Percentiles rank a stretch among this genome's conserved stretches.
Conservation (phyloP, 2,113 vertebrate species). For the Lophius piscatorius region DNA sequence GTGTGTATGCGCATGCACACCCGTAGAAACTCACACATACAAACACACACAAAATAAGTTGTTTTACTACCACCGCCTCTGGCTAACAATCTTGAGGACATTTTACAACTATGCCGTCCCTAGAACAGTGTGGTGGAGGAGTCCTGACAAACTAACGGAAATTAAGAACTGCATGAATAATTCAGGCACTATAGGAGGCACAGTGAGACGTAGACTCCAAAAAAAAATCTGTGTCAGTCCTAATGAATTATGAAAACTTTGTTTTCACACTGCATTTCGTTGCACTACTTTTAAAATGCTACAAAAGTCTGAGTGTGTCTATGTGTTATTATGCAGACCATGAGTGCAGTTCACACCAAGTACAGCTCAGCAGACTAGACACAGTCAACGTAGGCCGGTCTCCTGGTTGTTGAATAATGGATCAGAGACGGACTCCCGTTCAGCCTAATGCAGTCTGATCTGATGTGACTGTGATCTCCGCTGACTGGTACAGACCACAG, state of each 20-base stretch:
- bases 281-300: constrained; percentile 74
- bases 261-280: constrained; percentile 78
- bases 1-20: constrained; percentile 31
- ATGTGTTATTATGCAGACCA: constrained; percentile 71
- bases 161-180: constrained; percentile 76
- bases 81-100: constrained; percentile 76
- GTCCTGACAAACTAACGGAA: constrained; percentile 70
- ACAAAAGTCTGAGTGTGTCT: constrained; percentile 52
- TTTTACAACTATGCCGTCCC: constrained; percentile 73
- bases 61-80: constrained; percentile 76
- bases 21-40: constrained; percentile 14
- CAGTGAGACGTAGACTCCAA: constrained; percentile 56
- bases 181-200: constrained; percentile 67
- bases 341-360: constrained; percentile 75
- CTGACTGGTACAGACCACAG: constrained; percentile 75
- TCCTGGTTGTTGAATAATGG: constrained; percentile 79
- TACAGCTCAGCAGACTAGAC: constrained; percentile 77
- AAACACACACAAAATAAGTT: constrained; percentile 49
- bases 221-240: constrained; percentile 58
- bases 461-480: constrained; percentile 80
- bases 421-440: constrained; percentile 79
- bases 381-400: constrained; percentile 75
- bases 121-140: constrained; percentile 45
- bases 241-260: constrained; percentile 79
- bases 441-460: constrained; percentile 79